Base-by-base conservation (phyloP, 2,113 vertebrate genomes). In the Ploceus nigricollis region DNA sequence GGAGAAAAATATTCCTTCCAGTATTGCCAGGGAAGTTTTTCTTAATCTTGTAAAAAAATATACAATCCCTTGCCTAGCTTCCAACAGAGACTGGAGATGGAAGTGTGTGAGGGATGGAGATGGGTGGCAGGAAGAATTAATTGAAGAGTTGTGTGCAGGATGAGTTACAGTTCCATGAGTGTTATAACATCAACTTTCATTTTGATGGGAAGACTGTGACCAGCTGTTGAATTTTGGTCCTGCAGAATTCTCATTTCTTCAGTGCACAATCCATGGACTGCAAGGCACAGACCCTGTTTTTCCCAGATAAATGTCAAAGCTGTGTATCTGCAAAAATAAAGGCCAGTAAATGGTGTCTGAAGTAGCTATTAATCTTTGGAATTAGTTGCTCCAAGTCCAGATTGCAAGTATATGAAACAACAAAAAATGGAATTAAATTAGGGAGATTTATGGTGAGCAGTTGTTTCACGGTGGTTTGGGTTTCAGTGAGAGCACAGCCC, bases 381-480 rank as follows among this genome's bases (percentile, higher is more conserved):
- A 96, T 91, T 85, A 90, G 69, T 82, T 69, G 40, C 42, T 95
- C 63, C 33, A 61, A 79, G 69, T 82, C 70, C 50, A 53, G 77
- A 66, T 78, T 91, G 53, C 61, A 56, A 82, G 22, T 76, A 9
- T 18, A 68, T 33, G 84, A 89, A 94, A 88, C 64, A 85, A 84
- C 84, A 88, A 71, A 61, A 79, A 91, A 66, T 37, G 13, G 81
- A 80, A 88, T 87, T 60, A 94, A 95, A 82, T 66, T 39, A 45
- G 48, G 61, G 50, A 91, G 84, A 93, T 95, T 93, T 82, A 85
- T 85, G 0, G 1, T 33, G 57, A 93, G 25, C 35, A 42, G 75
- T 79, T 82, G 51, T 65, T 85, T 69, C 83, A 39, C 0, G 4
- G 48, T 33, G 66, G 23, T 90, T 93, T 89, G 60, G 66, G 65